Base-by-base conservation (phyloP, 2,113 vertebrate species). In the Lichenostomus cassidix region DNA sequence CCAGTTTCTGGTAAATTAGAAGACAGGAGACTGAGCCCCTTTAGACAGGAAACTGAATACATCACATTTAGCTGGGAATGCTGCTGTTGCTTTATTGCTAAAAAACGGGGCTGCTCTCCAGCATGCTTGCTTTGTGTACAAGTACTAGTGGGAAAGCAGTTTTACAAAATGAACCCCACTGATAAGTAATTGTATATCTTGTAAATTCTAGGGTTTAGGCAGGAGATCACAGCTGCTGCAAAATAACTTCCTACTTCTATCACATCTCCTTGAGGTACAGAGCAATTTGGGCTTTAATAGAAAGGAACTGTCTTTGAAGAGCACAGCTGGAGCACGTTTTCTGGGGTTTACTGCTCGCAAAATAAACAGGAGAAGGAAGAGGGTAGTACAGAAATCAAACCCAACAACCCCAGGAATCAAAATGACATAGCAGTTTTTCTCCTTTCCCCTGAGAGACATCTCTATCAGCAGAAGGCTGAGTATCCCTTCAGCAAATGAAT, bases 211-310 rank as follows among this genome's bases (percentile, higher is more conserved):
- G 56, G 60, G 53, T 89, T 92, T 83, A 93, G 19, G 47, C 50
- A 76, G 73, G 68, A 94, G 64, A 87, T 28, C 69, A 68, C 80
- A 92, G 76, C 77, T 94, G 77, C 73, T 82, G 75, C 80, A 89
- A 71, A 91, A 78, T 68, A 89, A 56, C 56, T 71, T 86, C 50
- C 79, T 67, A 46, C 52, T 88, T 92, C 79, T 77, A 47, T 35
- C 47, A 27, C 39, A 50, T 81, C 29, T 88, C 55, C 82, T 83
- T 78, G 56, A 87, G 73, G 24, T 63, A 81, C 0, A 1, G 47
- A 93, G 33, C 29, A 74, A 83, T 90, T 55, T 86, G 55, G 50
- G 53, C 65, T 85, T 73, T 90, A 87, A 89, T 5, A 71, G 79
- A 87, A 94, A 76, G 49, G 37, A 88, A 69, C 25, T 49, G 33